Base-by-base conservation (phyloP, 2,888 invertebrate genomes). In the Euplagia quadripunctaria region DNA sequence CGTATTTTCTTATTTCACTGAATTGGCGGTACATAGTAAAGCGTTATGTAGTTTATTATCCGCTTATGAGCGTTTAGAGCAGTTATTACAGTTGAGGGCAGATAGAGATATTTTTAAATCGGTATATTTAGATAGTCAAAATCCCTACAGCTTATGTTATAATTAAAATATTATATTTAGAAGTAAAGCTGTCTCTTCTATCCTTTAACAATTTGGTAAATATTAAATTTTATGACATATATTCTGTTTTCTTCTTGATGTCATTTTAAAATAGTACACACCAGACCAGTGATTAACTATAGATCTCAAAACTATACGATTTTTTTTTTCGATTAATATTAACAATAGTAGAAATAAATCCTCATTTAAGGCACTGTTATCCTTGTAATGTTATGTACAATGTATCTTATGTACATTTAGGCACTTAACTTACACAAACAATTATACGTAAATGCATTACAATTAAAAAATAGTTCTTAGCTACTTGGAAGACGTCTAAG, bases 401-500 rank as follows among this genome's bases (percentile, higher is more conserved):
- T 76, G 73, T 79, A 82, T 70, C 74, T 77, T 86, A 86, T 86
- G 83, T 86, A 86, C 85, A 81, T 83, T 79, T 72, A 87, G 87
- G 88, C 87, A 88, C 85, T 82, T 82, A 81, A 76, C 74, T 64
- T 76, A 81, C 75, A 82, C 76, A 78, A 74, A 73, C 73, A 75
- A 78, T 77, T 82, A 81, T 68, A 82, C 82, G 72, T 88, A 88
- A 91, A 90, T 87, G 85, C 87, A 79, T 79, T 82, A 82, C 69
- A 80, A 76, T 79, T 83, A 84, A 85, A 64, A 82, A 81, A 86
- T 86, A 89, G 85, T 88, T 87, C 86, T 89, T 89, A 91, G 81
- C 81, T 88, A 90, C 52, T 77, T 93, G 93, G 94, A 94, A 94
- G 94, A 93, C 93, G 78, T 77, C 84, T 80, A 88, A 73, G 71